phyloP scores from a whole-genome alignment of 30 jellyfish, hydroid and myxozoan genomes.

The Clytia hemisphaerica region DNA sequence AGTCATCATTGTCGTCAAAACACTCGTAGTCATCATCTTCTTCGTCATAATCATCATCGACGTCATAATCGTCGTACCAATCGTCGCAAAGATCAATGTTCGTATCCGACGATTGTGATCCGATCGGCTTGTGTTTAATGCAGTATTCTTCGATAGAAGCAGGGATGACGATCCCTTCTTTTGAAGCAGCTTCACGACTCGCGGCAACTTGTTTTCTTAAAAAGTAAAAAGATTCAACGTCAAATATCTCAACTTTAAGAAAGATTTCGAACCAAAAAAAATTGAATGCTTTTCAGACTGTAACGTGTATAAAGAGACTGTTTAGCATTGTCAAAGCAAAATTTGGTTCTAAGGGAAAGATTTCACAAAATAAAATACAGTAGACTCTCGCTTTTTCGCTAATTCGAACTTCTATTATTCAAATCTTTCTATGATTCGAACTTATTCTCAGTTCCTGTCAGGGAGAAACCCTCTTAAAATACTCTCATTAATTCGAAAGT shows the following conservation, averaged over 20 bases:
- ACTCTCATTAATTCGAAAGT: too few relatives aligned
- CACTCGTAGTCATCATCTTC: conserved; percentile 81
- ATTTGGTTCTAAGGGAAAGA: too few relatives aligned
- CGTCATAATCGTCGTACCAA: conserved; percentile 95
- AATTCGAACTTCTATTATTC: too few relatives aligned
- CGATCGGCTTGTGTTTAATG: conserved; percentile 64
- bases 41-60: conserved; percentile 52
- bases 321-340: too few relatives aligned
- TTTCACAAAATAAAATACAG: too few relatives aligned
- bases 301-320: too few relatives aligned
- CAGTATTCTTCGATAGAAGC: conserved; percentile 91
- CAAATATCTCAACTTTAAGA: background rate
- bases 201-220: conserved; percentile 80
- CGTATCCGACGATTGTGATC: conserved; percentile 64
- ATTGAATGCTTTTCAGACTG: too few relatives aligned
- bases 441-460: too few relatives aligned
- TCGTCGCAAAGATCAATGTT: conserved; percentile 81
- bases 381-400: too few relatives aligned
- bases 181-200: conserved; percentile 90
- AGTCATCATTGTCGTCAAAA: conserved; percentile 79
- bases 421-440: too few relatives aligned
- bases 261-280: too few relatives aligned
- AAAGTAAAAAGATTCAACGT: background rate
- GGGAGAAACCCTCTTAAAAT: too few relatives aligned
- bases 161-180: conserved; percentile 77